phyloP scores from a whole-genome alignment of 2,797 vertebrate genomes.

The Gymnoscopelus braueri region DNA sequence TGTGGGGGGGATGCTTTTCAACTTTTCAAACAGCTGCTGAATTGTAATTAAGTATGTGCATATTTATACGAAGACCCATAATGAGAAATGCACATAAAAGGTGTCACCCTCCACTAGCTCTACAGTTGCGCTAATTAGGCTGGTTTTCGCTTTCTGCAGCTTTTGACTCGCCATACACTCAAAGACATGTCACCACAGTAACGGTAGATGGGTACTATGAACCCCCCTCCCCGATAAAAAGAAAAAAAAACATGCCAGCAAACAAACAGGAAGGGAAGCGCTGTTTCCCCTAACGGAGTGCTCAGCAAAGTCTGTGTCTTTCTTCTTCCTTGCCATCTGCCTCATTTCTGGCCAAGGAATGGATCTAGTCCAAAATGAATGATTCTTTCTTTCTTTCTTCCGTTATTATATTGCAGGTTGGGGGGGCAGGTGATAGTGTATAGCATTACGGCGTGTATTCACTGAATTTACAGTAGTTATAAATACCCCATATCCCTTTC shows the following conservation, averaged over 20 bases:
- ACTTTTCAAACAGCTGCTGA: too few relatives aligned
- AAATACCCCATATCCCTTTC: too few relatives aligned
- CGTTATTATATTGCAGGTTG: too few relatives aligned
- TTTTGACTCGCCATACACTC: slow-evolving; percentile 55
- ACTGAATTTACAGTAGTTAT: too few relatives aligned
- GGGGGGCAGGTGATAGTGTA: too few relatives aligned
- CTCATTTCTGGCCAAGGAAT: background rate
- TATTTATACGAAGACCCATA: slow-evolving; percentile 53
- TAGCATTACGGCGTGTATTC: too few relatives aligned
- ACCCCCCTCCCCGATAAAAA: too few relatives aligned
- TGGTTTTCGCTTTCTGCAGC: slow-evolving; percentile 54
- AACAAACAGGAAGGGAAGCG: slow-evolving; percentile 55
- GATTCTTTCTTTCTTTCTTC: too few relatives aligned
- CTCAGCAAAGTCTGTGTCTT: slow-evolving; percentile 55
- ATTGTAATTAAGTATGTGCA: slow-evolving; percentile 37
- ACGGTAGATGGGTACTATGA: slow-evolving; percentile 37
- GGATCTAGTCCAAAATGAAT: too few relatives aligned
- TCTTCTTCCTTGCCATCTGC: slow-evolving; percentile 6
- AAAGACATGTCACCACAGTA: slow-evolving; percentile 71
- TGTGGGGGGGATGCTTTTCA: too few relatives aligned
- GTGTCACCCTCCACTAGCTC: slow-evolving; percentile 49
- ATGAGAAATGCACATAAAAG: slow-evolving; percentile 59
- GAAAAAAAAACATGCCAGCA: slow-evolving; percentile 4
- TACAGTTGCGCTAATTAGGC: slow-evolving; percentile 76
- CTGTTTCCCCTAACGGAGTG: slow-evolving; percentile 70